A percentile compares a stretch with the other conserved stretches of the same genome.
Evolutionary conservation across 2,888 invertebrate genomes (phyloP).

Genomic region (Rosalia funebris): DNA sequence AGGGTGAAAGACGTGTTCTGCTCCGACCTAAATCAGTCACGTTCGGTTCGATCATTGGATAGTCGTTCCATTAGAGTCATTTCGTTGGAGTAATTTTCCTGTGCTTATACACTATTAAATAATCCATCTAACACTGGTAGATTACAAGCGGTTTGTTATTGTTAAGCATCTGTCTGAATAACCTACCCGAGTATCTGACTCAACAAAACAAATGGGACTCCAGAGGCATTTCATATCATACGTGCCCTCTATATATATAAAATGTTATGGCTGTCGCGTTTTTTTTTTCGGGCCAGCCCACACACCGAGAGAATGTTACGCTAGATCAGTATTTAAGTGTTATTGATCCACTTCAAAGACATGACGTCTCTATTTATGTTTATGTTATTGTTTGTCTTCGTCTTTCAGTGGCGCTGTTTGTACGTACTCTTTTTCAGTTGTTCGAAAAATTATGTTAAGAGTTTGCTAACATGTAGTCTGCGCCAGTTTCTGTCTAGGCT

Average conservation of each 20-base stretch:
- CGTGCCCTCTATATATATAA: slow-evolving; percentile 13
- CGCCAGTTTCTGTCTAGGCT: no score
- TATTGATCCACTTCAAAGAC: no score
- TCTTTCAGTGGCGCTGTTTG: no score
- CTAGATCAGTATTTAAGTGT: slow-evolving; percentile 31
- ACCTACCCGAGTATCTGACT: no score
- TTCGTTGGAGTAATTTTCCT: not conserved
- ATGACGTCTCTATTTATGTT: no score
- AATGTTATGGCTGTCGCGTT: slow-evolving; percentile 18
- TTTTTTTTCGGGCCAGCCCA: slow-evolving; percentile 30
- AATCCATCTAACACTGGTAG: not conserved
- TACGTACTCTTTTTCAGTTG: no score
- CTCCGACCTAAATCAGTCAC: not conserved
- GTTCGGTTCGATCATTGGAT: not conserved
- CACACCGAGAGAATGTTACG: slow-evolving; percentile 31
- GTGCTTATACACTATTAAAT: not conserved
- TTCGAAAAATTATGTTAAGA: no score
- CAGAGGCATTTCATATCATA: slow-evolving; percentile 22
- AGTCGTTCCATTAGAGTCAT: not conserved
- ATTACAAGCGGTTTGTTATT: slow-evolving; percentile 31
- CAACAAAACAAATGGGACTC: slow-evolving; percentile 27
- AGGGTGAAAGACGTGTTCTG: not conserved
- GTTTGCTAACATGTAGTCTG: no score
- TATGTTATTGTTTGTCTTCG: no score
- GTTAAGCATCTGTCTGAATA: not conserved